Conservation (phyloP, 2,797 vertebrate species). For the Hypotaenidia philippensis region DNA sequence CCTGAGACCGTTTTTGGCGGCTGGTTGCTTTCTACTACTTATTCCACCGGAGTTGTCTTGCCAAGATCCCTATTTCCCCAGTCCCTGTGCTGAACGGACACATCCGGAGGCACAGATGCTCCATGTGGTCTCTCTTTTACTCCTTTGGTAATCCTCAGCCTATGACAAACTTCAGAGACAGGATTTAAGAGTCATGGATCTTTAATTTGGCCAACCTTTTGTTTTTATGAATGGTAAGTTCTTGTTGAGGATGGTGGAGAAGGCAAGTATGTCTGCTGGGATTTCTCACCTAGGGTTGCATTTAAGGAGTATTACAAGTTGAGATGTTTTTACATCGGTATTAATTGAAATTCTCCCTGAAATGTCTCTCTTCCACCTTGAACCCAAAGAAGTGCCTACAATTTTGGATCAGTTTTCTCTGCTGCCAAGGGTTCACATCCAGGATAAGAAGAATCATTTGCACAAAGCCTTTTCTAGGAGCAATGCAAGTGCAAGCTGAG, state of each 20-base stretch:
- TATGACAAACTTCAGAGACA: neutral
- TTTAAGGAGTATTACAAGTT: neutral
- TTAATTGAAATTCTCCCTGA: neutral
- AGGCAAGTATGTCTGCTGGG: neutral
- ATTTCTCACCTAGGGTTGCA: neutral
- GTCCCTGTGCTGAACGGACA: neutral
- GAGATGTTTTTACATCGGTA: neutral
- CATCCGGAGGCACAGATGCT: neutral
- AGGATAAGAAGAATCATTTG: neutral
- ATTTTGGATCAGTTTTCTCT: neutral
- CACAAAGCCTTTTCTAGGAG: neutral
- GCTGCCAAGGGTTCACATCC: neutral
- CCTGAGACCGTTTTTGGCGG: neutral
- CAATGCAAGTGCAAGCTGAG: neutral
- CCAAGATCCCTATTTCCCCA: neutral
- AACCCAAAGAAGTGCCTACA: neutral
- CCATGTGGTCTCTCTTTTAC: neutral
- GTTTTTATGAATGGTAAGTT: neutral
- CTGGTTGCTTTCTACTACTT: neutral
- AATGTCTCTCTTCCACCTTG: neutral
- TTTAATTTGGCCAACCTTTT: neutral
- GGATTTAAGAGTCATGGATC: neutral
- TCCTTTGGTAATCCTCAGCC: neutral
- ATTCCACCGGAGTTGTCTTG: neutral
- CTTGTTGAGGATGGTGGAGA: neutral